Conservation (phyloP, 2,113 vertebrate genomes). For the Osmerus mordax region DNA sequence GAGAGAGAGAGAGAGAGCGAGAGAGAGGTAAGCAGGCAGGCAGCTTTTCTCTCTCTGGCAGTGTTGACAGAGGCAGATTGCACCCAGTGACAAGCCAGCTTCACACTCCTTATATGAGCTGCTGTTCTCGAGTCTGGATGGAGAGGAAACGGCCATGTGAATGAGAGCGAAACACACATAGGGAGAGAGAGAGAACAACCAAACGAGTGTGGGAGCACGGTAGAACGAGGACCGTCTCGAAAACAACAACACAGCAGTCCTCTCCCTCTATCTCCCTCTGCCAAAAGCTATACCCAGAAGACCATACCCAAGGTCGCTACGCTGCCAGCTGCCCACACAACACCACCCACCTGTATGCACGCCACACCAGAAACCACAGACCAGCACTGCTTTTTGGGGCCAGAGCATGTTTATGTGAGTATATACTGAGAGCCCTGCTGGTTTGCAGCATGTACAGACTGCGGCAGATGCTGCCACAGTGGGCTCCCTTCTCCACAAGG, state of each 20-base stretch:
- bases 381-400: background rate
- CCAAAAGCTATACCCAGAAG: conserved; percentile 28
- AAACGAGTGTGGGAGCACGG: too few relatives aligned
- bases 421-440: background rate
- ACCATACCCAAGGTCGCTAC: background rate
- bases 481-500: conserved; percentile 6
- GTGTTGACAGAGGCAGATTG: conserved; percentile 45
- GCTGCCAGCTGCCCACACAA: background rate
- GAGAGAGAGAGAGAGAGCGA: background rate
- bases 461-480: conserved; percentile 25
- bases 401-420: background rate
- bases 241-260: conserved; percentile 42
- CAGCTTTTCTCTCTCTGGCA: conserved; percentile 29
- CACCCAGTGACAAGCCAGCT: conserved; percentile 31
- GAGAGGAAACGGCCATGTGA: conserved; percentile 15
- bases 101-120: conserved; percentile 29
- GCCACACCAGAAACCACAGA: background rate
- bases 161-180: background rate
- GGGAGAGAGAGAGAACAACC: background rate
- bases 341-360: background rate
- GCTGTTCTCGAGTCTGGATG: conserved; percentile 15
- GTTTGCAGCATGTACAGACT: conserved; percentile 7
- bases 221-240: conserved; percentile 50
- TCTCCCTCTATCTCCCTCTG: conserved; percentile 23
- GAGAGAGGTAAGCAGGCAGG: background rate